Conservation (phyloP, 92 coral and sea anemone species). For the Virgularia gustaviana region DNA sequence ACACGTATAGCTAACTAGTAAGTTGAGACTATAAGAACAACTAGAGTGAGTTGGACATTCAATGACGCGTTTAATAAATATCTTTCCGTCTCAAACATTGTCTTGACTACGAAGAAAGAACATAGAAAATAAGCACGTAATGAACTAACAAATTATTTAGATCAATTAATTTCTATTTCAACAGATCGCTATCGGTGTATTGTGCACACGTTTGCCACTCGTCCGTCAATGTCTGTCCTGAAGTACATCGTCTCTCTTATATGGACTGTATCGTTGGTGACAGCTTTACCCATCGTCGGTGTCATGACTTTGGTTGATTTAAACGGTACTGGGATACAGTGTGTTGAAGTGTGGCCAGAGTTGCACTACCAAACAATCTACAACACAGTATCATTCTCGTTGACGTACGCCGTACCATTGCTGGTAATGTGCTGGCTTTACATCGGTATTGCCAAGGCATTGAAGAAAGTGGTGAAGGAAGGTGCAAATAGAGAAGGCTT, state of each 20-base stretch:
- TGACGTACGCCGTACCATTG: conserved; percentile 88
- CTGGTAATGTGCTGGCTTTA: conserved; percentile 74
- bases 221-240: conserved; percentile 71
- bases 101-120: too few species aligned
- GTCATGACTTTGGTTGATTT: conserved; percentile 34
- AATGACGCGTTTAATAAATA: too few species aligned
- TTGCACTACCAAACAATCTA: conserved; percentile 53
- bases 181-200: conserved; percentile 96
- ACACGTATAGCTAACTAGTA: too few species aligned
- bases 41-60: too few species aligned
- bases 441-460: conserved; percentile 72
- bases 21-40: too few species aligned
- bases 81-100: too few species aligned
- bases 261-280: conserved; percentile 81
- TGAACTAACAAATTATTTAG: too few species aligned
- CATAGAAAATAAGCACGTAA: too few species aligned
- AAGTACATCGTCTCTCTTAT: conserved; percentile 73
- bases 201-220: conserved; percentile 80
- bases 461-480: conserved; percentile 77
- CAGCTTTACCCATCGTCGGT: conserved; percentile 85
- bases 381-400: conserved; percentile 60
- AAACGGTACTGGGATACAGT: conserved; percentile 7
- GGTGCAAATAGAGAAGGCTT: conserved; percentile 98
- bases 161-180: background rate
- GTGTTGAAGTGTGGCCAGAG: conserved; percentile 72